A percentile compares a stretch with the other conserved stretches of the same genome.
These are phyloP conservation scores for Aphidius colemani DNA, from an alignment of 2,888 invertebrate genomes.

Conservation along the genomic window DNA sequence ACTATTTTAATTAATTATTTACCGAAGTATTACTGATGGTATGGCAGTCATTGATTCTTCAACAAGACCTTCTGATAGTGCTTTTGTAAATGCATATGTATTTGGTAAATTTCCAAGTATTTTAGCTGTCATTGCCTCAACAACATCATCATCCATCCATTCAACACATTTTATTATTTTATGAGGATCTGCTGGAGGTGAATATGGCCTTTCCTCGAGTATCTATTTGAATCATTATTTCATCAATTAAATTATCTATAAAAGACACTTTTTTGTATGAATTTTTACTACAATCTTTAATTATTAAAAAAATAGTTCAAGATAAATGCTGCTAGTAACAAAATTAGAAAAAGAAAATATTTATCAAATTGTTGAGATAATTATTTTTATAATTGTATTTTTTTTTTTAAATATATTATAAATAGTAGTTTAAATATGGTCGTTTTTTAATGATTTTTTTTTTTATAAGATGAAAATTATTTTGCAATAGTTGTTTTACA, in stretches of 20 bases:
- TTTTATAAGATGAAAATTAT: neutral
- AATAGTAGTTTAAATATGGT: too few relatives aligned
- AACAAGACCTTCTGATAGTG: conserved; percentile 83
- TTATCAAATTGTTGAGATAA: too few relatives aligned
- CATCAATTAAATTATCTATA: neutral
- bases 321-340: too few relatives aligned
- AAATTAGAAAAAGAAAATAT: too few relatives aligned
- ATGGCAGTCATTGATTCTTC: conserved; percentile 77
- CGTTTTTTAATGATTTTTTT: too few relatives aligned
- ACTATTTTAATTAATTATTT: conserved; percentile 49
- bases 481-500: conserved; percentile 10
- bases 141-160: conserved; percentile 77
- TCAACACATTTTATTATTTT: conserved; percentile 77
- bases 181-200: conserved; percentile 78
- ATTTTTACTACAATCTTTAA: neutral
- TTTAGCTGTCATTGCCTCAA: conserved; percentile 69
- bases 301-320: too few relatives aligned
- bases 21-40: conserved; percentile 81
- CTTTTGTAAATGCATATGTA: conserved; percentile 93
- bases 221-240: conserved; percentile 53
- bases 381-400: too few relatives aligned
- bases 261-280: neutral
- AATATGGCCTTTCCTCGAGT: conserved; percentile 84
- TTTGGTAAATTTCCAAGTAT: conserved; percentile 81
- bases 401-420: too few relatives aligned